These are phyloP conservation scores for Stenodema calcarata DNA, from an alignment of 2,888 invertebrate species.

Conservation along the genomic window DNA sequence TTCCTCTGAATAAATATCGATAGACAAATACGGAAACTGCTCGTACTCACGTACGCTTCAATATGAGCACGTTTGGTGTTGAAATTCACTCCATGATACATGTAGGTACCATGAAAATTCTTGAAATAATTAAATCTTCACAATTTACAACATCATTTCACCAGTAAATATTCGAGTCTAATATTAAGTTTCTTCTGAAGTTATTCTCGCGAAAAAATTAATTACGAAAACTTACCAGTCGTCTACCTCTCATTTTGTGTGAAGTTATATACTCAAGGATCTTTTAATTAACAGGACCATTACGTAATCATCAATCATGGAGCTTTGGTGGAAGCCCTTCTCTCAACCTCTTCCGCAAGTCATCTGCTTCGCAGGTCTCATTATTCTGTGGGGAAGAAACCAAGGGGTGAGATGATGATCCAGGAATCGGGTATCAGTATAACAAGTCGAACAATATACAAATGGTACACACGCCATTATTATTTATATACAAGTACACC, in stretches of 20 bases:
- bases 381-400: no score
- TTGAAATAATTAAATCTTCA: not conserved
- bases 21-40: not conserved
- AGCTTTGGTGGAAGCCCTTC: not conserved
- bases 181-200: not conserved
- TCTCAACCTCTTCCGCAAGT: not conserved
- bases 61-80: not conserved
- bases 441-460: no score
- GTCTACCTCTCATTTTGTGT: not conserved
- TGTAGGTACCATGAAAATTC: not conserved
- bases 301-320: slow-evolving; percentile 26
- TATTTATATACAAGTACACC: no score
- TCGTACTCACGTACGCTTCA: not conserved
- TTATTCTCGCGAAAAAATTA: not conserved
- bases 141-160: no score
- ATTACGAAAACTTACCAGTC: not conserved
- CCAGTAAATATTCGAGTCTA: not conserved
- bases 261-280: not conserved
- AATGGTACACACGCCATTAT: no score
- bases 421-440: no score
- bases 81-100: not conserved
- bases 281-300: slow-evolving; percentile 32
- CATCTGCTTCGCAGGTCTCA: not conserved
- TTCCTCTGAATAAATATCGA: not conserved
- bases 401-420: not conserved